phyloP scores from a whole-genome alignment of 1,140 invertebrate species.

The Polyergus mexicanus region DNA sequence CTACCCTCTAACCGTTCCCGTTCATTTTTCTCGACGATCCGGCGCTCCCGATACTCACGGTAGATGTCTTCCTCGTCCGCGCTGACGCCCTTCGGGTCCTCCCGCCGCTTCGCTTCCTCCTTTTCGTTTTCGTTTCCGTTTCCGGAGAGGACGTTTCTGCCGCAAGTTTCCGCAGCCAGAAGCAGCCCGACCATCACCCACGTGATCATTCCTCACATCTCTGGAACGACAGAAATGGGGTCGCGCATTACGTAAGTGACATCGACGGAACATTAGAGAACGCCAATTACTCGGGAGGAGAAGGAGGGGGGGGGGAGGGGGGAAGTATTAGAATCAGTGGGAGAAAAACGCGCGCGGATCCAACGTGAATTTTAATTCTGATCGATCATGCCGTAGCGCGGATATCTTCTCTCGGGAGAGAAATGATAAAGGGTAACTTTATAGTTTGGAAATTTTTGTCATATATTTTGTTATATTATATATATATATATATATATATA shows the following conservation, averaged over 20 bases:
- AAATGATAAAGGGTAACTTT: conserved; percentile 27
- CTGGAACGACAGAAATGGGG: conserved; percentile 79
- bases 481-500: too few species aligned
- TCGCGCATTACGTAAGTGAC: conserved; percentile 66
- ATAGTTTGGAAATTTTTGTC: conserved; percentile 3
- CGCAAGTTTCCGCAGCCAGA: conserved; percentile 86
- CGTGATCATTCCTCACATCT: conserved; percentile 87
- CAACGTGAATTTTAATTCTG: conserved; percentile 56
- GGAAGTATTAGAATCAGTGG: conserved; percentile 25
- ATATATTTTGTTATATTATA: too few species aligned
- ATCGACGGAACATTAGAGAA: conserved; percentile 37
- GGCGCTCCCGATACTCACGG: conserved; percentile 79
- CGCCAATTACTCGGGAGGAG: conserved; percentile 40
- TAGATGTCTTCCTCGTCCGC: conserved; percentile 85
- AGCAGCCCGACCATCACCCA: conserved; percentile 86
- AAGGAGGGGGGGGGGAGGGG: too few species aligned
- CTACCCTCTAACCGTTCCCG: conserved; percentile 15
- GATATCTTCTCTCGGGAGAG: conserved; percentile 18
- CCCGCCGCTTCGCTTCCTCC: conserved; percentile 82
- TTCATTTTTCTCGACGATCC: conserved; percentile 44
- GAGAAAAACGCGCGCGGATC: background rate
- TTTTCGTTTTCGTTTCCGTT: conserved; percentile 83
- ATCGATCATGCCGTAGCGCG: conserved; percentile 39
- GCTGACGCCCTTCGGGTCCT: conserved; percentile 71
- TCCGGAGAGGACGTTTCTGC: conserved; percentile 84